Conservation (phyloP, 2,113 vertebrate genomes). For the Protomyctophum bolini region DNA sequence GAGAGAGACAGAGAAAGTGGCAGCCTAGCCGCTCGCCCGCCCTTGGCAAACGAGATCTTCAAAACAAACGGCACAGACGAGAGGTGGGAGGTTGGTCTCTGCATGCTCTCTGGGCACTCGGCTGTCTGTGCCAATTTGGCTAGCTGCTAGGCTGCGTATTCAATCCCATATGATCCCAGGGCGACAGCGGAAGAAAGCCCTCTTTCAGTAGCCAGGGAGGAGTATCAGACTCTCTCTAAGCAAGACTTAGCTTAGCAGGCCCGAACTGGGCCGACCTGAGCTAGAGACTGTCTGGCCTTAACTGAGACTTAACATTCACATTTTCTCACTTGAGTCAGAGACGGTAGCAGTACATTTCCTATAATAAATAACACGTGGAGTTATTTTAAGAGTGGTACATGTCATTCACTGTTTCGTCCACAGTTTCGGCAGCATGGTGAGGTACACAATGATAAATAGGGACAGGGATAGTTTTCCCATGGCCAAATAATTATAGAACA, state of each 20-base stretch:
- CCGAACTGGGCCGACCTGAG: not conserved
- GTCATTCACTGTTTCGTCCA: not conserved
- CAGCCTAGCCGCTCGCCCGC: slow-evolving; percentile 18
- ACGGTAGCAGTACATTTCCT: not conserved
- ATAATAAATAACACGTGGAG: not conserved
- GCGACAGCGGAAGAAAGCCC: slow-evolving; percentile 56
- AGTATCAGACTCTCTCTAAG: slow-evolving; percentile 34
- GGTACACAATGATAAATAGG: slow-evolving; percentile 3
- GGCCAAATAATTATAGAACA: slow-evolving; percentile 3
- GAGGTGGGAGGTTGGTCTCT: slow-evolving; percentile 62
- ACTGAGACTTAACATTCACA: slow-evolving; percentile 5
- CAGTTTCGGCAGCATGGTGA: not conserved
- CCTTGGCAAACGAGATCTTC: slow-evolving; percentile 49
- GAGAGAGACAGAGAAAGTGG: slow-evolving; percentile 26
- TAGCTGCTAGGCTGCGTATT: slow-evolving; percentile 45
- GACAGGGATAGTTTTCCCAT: not conserved
- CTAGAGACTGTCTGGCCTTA: slow-evolving; percentile 38
- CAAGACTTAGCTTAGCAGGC: slow-evolving; percentile 26
- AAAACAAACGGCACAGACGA: slow-evolving; percentile 62
- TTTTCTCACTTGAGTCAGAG: slow-evolving; percentile 4
- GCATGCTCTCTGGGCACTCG: slow-evolving; percentile 47
- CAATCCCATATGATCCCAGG: slow-evolving; percentile 55
- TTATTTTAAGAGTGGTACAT: not conserved
- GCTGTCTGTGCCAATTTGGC: slow-evolving; percentile 56
- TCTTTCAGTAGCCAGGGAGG: slow-evolving; percentile 57